These are phyloP conservation scores for Bellardia pandia DNA, from an alignment of 2,888 invertebrate genomes.

Conservation along the genomic window DNA sequence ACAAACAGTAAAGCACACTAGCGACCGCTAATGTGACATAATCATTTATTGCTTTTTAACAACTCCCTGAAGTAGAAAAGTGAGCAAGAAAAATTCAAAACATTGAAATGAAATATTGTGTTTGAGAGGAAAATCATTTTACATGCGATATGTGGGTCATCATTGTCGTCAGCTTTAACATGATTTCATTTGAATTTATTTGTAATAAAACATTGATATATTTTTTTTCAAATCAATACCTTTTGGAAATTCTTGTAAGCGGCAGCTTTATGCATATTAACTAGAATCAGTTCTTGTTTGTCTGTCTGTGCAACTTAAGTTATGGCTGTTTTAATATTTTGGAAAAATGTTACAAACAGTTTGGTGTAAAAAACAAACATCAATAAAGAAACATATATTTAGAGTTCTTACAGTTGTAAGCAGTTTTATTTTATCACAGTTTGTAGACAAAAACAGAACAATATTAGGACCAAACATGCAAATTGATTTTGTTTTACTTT, in stretches of 20 bases:
- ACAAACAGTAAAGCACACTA: not conserved
- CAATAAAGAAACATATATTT: too few species aligned
- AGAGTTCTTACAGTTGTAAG: too few species aligned
- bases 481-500: too few species aligned
- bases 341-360: not conserved
- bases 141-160: slow-evolving; percentile 33
- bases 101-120: not conserved
- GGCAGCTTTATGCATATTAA: slow-evolving; percentile 19
- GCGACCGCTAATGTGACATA: slow-evolving; percentile 51
- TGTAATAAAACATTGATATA: slow-evolving; percentile 16
- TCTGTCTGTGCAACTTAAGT: not conserved
- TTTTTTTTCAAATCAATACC: not conserved
- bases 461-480: too few species aligned
- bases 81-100: not conserved
- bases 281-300: not conserved
- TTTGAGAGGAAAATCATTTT: not conserved
- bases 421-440: too few species aligned
- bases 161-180: not conserved
- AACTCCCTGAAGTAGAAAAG: slow-evolving; percentile 44
- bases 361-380: too few species aligned
- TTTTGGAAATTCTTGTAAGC: not conserved
- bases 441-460: too few species aligned
- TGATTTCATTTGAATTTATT: slow-evolving; percentile 2
- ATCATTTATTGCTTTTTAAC: slow-evolving; percentile 52
- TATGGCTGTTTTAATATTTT: not conserved